Percentiles rank a stretch among this genome's conserved stretches.
Evolutionary conservation across 2,113 vertebrate genomes (phyloP).

Genomic region (Ciconia boyciana): DNA sequence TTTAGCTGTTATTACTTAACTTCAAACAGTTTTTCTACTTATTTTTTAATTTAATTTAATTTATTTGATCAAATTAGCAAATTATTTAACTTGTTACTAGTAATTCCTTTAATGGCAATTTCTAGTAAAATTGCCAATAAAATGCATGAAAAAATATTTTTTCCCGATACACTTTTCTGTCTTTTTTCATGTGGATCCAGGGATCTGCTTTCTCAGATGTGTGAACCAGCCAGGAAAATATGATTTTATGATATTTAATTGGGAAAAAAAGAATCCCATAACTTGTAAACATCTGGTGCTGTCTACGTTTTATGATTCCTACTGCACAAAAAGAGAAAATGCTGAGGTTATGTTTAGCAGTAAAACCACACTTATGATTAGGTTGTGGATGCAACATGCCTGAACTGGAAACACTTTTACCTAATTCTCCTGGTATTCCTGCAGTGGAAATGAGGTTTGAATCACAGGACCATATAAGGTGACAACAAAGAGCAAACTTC

Average conservation of each 20-base stretch:
- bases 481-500: not conserved
- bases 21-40: not conserved
- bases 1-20: not conserved
- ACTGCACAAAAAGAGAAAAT: not conserved
- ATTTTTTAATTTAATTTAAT: not conserved
- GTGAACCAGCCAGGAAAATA: not conserved
- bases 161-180: not conserved
- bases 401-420: constrained; percentile 2
- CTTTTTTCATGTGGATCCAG: not conserved
- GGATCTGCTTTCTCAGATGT: not conserved
- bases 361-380: constrained; percentile 5
- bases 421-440: constrained; percentile 28
- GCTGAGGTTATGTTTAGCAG: not conserved
- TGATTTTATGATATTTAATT: not conserved
- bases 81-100: not conserved
- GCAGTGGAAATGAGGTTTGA: constrained; percentile 1
- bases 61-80: not conserved
- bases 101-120: not conserved
- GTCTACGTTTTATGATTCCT: not conserved
- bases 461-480: not conserved
- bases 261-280: not conserved
- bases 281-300: not conserved
- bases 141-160: not conserved
- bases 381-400: not conserved
- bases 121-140: not conserved